Conservation (phyloP, 2,113 vertebrate genomes). For the Ceuthmochares aereus region DNA sequence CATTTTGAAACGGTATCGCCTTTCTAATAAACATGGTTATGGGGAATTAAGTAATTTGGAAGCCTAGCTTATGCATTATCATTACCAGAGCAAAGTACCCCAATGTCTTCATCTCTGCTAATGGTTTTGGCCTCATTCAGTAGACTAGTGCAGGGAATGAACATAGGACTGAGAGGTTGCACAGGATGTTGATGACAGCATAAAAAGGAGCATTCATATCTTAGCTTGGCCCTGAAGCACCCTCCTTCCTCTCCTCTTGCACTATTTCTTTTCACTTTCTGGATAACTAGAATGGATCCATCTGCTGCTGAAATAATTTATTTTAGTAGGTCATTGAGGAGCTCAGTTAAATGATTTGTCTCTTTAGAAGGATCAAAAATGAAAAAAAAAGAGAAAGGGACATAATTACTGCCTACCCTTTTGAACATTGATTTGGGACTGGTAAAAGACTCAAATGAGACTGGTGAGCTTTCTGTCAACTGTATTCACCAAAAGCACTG, state of each 20-base stretch:
- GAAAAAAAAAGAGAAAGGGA: background rate
- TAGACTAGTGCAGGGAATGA: rapidly evolving
- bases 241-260: background rate
- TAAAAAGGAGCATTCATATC: background rate
- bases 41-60: background rate
- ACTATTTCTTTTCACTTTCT: background rate
- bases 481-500: background rate
- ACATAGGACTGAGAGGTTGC: background rate
- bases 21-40: background rate
- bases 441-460: constrained; percentile 16
- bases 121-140: background rate
- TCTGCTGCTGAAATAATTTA: background rate
- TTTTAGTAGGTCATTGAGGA: constrained; percentile 7
- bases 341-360: constrained; percentile 1
- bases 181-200: background rate
- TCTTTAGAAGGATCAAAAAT: constrained; percentile 37
- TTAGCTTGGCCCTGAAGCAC: background rate
- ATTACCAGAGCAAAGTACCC: background rate
- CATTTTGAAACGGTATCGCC: background rate
- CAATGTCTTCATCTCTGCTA: background rate
- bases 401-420: constrained; percentile 5
- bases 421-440: constrained; percentile 10
- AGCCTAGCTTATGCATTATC: background rate
- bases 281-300: background rate
- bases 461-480: constrained; percentile 36